Conservation (phyloP, 2,888 invertebrate genomes). For the Cerastis rubricosa region DNA sequence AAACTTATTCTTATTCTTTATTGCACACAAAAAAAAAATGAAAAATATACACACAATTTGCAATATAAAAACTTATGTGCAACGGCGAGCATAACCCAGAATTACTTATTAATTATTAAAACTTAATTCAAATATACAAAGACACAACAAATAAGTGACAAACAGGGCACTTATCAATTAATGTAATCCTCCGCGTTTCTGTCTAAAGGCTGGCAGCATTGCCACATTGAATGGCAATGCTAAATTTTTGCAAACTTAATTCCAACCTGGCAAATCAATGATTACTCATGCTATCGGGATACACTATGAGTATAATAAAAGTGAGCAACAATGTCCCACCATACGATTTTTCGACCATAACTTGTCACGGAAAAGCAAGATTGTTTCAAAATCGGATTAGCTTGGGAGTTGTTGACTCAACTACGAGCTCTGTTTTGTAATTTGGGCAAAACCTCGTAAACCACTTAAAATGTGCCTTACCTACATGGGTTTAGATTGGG, state of each 20-base stretch:
- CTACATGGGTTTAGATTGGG: no score
- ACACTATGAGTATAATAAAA: neutral
- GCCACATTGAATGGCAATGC: neutral
- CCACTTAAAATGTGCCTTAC: neutral
- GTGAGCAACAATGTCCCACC: no score
- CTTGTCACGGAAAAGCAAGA: neutral
- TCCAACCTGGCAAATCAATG: neutral
- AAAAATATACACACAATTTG: no score
- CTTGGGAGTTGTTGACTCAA: neutral
- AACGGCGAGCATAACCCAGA: no score
- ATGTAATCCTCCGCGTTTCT: neutral
- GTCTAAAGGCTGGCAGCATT: neutral
- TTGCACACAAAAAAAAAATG: no score
- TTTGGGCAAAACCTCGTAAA: neutral
- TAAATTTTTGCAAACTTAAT: neutral
- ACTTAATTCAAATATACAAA: neutral
- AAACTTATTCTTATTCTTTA: no score
- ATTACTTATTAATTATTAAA: no score
- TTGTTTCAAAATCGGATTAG: slow-evolving; percentile 25
- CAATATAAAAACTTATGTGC: no score
- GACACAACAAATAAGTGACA: no score
- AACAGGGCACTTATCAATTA: neutral
- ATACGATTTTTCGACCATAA: neutral
- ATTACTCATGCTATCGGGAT: neutral
- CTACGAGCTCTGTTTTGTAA: slow-evolving; percentile 5